Evolutionary conservation across 2,888 invertebrate species (phyloP), one percentile per base, ranked within the genome.

Genomic region (Callimorpha dominula): DNA sequence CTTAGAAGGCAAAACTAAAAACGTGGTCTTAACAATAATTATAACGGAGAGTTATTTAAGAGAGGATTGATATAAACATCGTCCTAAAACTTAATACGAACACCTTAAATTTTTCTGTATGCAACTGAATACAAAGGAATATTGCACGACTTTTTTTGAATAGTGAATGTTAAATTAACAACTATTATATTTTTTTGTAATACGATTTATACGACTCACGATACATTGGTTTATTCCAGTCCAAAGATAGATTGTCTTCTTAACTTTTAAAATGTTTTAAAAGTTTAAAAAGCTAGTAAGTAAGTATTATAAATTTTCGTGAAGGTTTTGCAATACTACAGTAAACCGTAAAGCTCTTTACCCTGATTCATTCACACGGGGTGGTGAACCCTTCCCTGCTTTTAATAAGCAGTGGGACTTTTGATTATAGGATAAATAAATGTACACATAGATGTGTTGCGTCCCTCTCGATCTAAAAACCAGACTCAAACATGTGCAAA

Each of bases 341-440:
- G 76, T 65, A 50, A 70, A 76, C 73, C 46, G 65, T 77, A 69
- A 82, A 78, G 75, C 77, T 79, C 77, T 79, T 12, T 76, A 77
- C 77, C 76, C 85, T 88, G 88, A 88, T 74, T 88, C 86, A 88
- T 81, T 68, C 79, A 66, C 50, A 73, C 11, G 81, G 87, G 84
- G 80, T 81, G 67, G 77, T 75, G 81, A 64, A 77, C 82, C 79
- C 81, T 79, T 81, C 76, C 73, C 65, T 75, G 71, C 72, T 69
- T 74, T 82, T 81, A 78, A 73, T 69, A 72, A 81, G 76, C 71
- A 77, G 62, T 70, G 82, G 72, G 76, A 69, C 73, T 74, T 73
- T 71, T 72, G 64, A 57, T 64, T 72, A 71, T 54, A 72, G 20
- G 60, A 31, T 14, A 31, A 50, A 69, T 67, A 75, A 63, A 60